Evolutionary conservation across 2,113 vertebrate species (phyloP).

Genomic region (Brachypteracias leptosomus): DNA sequence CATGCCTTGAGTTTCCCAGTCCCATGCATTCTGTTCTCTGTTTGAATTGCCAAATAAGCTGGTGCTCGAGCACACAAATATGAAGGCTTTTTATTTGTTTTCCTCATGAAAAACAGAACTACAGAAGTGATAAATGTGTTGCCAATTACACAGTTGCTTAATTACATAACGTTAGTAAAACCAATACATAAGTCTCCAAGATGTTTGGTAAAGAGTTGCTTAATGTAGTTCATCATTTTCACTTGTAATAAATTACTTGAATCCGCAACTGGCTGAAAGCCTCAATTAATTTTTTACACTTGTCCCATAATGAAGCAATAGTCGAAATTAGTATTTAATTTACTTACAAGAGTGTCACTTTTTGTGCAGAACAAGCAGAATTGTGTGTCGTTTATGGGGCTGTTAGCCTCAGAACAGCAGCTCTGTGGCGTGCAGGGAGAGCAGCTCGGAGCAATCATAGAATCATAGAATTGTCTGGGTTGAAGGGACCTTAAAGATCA

Average conservation of each 20-base stretch:
- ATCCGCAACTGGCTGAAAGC: slow-evolving; percentile 44
- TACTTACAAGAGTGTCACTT: slow-evolving; percentile 28
- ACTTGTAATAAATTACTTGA: slow-evolving; percentile 52
- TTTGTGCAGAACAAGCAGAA: slow-evolving; percentile 46
- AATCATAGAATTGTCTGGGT: no score
- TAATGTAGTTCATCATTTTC: slow-evolving; percentile 56
- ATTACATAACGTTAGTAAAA: slow-evolving; percentile 60
- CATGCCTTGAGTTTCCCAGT: not conserved
- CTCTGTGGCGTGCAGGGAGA: not conserved
- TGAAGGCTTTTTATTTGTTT: slow-evolving; percentile 36
- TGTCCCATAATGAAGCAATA: slow-evolving; percentile 51
- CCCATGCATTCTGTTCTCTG: not conserved
- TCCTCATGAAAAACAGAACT: slow-evolving; percentile 14
- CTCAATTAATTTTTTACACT: slow-evolving; percentile 61
- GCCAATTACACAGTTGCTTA: slow-evolving; percentile 71
- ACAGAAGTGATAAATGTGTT: slow-evolving; percentile 64
- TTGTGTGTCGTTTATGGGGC: not conserved
- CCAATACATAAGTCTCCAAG: slow-evolving; percentile 57
- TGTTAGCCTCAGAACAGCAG: not conserved
- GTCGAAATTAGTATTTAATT: slow-evolving; percentile 62
- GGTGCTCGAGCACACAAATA: slow-evolving; percentile 32
- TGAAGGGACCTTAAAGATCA: no score
- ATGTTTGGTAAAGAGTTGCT: slow-evolving; percentile 44
- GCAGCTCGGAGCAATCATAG: not conserved
- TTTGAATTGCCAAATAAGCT: slow-evolving; percentile 3